A percentile compares a stretch with the other conserved stretches of the same genome.
phyloP scores from a whole-genome alignment of 2,797 vertebrate species.

The Phrynocephalus vlangalii region DNA sequence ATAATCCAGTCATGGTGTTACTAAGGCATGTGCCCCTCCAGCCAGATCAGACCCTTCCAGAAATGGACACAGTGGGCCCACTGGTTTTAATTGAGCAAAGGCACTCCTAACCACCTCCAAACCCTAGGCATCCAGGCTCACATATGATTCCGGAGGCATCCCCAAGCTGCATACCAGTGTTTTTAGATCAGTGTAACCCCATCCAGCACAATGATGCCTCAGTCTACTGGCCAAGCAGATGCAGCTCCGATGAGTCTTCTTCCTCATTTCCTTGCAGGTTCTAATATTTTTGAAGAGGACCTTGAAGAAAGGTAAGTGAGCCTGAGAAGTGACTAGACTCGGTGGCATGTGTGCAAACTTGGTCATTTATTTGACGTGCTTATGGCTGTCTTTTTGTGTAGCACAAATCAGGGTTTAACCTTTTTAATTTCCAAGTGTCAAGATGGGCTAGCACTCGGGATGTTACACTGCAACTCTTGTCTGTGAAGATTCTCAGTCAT shows the following conservation, averaged over 20 bases:
- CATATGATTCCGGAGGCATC: too few species aligned
- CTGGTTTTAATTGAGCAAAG: too few species aligned
- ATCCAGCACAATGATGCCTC: background rate
- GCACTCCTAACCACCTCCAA: too few species aligned
- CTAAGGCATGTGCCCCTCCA: too few species aligned
- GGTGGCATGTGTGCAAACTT: background rate
- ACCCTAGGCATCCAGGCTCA: too few species aligned
- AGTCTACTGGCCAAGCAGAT: background rate
- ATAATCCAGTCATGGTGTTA: too few species aligned
- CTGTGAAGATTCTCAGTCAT: too few species aligned
- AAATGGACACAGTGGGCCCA: too few species aligned
- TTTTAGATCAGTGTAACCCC: too few species aligned
- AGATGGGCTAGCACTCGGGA: background rate
- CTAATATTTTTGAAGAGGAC: constrained; percentile 93
- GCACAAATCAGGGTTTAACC: background rate
- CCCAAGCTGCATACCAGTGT: too few species aligned
- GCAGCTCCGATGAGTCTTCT: constrained; percentile 44
- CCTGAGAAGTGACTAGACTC: background rate
- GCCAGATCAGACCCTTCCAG: too few species aligned
- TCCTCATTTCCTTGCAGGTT: constrained; percentile 81
- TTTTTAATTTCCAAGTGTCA: background rate
- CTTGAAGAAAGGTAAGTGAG: constrained; percentile 87
- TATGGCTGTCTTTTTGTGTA: background rate
- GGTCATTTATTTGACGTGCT: background rate
- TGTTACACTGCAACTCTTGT: background rate